Evolutionary conservation across 2,797 vertebrate species (phyloP), one percentile per base, ranked within the genome.

Genomic region (Semotilus atromaculatus): DNA sequence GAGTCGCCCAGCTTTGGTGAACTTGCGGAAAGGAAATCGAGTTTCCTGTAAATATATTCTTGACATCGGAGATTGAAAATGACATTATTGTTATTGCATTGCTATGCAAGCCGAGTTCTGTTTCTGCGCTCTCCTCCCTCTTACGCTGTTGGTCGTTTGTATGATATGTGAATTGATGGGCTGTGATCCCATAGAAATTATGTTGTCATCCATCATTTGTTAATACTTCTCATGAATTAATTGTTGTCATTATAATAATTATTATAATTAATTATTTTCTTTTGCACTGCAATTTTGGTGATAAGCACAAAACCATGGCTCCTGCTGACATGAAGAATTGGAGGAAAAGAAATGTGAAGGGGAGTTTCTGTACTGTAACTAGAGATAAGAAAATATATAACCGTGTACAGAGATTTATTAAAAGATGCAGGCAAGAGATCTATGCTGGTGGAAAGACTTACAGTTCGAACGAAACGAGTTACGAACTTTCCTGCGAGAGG

Each of bases 261-360:
- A 91, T 93, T 88, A 93, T 94, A 91, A 89, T 93, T 91, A 97
- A 96, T 97, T 97, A 95, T 97, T 95, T 95, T 97, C 95, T 90
- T 92, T 99, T 99, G 98, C 98, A 99, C 98, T 99, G 98, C 97
- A 94, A 97, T 96, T 98, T 99, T 99, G 97, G 97, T 98, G 97
- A 99, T 97, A 99, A 99, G 98, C 98, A 99, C 98, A 99, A 99
- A 94, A 87, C 60, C 96, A 96, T 96, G 96, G 96, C 97, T 98
- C 97, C 97, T 97, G 96, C 95, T 97, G 96, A 98, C 96, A 97
- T 97, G 97, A 99, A 98, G 97, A 97, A 96, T 94, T 94, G 95
- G 95, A 96, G 96, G 95, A 96, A 93, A 96, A 85, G 96, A 96
- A 93, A 96, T 97, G 97, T 97, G 97, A 97, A 97, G 95, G 94